Conservation (phyloP, 1,140 invertebrate genomes). For the Nephila pilipes region DNA sequence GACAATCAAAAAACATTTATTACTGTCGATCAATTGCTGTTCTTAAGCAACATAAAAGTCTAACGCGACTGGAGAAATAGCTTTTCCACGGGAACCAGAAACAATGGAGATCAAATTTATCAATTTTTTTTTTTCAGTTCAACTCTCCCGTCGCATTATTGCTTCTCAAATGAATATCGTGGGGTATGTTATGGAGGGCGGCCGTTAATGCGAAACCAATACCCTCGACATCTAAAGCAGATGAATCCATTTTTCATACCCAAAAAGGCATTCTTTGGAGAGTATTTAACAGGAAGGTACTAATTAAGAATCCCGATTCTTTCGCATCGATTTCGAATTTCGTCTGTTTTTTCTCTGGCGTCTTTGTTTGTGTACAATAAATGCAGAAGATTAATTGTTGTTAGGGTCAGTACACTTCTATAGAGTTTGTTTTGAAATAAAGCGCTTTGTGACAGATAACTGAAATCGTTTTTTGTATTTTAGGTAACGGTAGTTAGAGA, state of each 20-base stretch:
- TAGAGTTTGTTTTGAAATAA: not conserved
- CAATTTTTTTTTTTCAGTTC: no score
- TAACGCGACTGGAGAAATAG: no score
- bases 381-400: not conserved
- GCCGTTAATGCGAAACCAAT: slow-evolving; percentile 10
- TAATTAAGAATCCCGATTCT: slow-evolving; percentile 6
- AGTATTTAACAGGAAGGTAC: not conserved
- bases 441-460: no score
- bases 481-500: no score
- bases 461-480: no score
- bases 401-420: not conserved
- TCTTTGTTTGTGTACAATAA: not conserved
- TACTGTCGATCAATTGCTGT: no score
- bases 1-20: no score
- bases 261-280: not conserved
- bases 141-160: not conserved
- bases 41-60: no score
- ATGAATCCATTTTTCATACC: not conserved
- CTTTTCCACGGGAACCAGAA: no score
- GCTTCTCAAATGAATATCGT: not conserved
- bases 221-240: not conserved
- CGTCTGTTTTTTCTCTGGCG: not conserved
- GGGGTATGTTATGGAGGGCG: not conserved
- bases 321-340: not conserved
- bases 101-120: no score